Percentiles rank a stretch among this genome's conserved stretches.
These are phyloP conservation scores for Nycticryphes semicollaris DNA, from an alignment of 2,113 vertebrate genomes.

Conservation along the genomic window DNA sequence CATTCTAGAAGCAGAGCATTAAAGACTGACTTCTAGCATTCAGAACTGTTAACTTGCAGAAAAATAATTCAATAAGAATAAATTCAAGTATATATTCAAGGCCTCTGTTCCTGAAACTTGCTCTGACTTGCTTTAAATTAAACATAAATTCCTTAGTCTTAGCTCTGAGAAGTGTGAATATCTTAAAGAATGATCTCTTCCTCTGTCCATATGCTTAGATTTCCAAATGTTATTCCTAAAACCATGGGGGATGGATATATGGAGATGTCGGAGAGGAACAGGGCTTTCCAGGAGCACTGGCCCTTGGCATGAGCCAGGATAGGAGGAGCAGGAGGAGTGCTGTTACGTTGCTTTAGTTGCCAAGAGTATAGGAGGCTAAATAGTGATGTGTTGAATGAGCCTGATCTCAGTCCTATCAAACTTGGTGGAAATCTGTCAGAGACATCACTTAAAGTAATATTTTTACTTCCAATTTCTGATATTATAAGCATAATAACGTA, in stretches of 20 bases:
- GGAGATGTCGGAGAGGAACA: background rate
- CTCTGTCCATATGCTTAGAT: background rate
- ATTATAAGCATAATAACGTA: background rate
- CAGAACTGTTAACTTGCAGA: background rate
- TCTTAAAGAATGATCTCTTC: background rate
- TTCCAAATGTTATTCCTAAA: background rate
- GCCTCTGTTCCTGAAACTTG: background rate
- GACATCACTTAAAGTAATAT: background rate
- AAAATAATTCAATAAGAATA: background rate
- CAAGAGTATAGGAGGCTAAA: background rate
- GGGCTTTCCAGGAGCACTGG: background rate
- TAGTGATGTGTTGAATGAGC: background rate
- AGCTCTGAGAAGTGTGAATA: background rate
- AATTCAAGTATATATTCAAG: background rate
- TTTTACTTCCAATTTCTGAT: background rate
- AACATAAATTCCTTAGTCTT: background rate
- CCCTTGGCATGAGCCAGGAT: background rate
- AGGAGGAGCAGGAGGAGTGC: background rate
- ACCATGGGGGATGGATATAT: background rate
- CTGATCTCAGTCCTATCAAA: accelerated
- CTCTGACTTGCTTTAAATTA: background rate
- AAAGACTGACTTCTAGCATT: background rate
- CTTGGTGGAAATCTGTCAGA: background rate
- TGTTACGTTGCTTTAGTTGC: background rate
- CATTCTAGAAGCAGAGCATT: background rate